phyloP scores from a whole-genome alignment of 1,140 invertebrate species.

The Leptopilina boulardi region DNA sequence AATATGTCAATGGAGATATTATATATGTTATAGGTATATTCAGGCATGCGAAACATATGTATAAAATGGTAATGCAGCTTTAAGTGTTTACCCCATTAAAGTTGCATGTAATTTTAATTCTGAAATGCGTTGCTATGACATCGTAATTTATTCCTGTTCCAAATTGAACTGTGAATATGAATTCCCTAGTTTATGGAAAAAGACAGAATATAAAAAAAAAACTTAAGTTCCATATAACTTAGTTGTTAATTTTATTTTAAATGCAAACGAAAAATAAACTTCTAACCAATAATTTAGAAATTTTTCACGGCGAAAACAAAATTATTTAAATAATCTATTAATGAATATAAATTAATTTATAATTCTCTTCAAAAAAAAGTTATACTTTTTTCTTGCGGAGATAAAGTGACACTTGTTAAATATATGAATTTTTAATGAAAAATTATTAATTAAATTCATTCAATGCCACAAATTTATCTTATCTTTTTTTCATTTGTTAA shows the following conservation, averaged over 20 bases:
- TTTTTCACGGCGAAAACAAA: too few species aligned
- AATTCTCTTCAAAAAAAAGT: too few species aligned
- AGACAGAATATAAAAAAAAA: not conserved
- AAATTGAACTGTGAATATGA: slow-evolving; percentile 8
- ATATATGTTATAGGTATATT: not conserved
- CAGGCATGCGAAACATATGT: slow-evolving; percentile 4
- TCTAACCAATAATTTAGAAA: too few species aligned
- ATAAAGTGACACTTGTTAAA: not conserved
- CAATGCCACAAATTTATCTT: not conserved
- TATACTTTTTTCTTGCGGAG: not conserved
- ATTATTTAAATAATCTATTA: too few species aligned
- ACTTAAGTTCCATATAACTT: too few species aligned
- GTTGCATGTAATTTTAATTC: slow-evolving; percentile 22
- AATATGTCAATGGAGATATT: not conserved
- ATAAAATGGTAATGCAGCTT: slow-evolving; percentile 11
- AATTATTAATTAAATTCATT: not conserved
- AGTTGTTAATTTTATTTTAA: too few species aligned
- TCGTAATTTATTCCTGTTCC: slow-evolving; percentile 19
- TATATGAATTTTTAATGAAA: not conserved
- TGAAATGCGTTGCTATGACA: slow-evolving; percentile 20
- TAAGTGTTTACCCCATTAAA: slow-evolving; percentile 28
- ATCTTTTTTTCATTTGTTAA: not conserved
- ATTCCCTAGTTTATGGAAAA: not conserved
- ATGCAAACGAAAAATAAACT: not conserved
- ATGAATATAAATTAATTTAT: too few species aligned